phyloP scores from a whole-genome alignment of 2,113 vertebrate genomes.

The Rutilus rutilus region DNA sequence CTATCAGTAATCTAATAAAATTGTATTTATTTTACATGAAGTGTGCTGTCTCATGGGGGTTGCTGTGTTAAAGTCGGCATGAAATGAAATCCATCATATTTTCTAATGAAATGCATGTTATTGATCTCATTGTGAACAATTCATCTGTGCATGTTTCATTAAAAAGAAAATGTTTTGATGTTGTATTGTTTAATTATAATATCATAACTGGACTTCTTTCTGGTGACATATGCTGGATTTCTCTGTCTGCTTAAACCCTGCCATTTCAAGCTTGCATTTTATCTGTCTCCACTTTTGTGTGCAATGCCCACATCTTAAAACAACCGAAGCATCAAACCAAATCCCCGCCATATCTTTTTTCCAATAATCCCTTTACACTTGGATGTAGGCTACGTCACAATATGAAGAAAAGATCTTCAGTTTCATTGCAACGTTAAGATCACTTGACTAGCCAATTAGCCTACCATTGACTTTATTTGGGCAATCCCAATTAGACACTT shows the following conservation, averaged over 20 bases:
- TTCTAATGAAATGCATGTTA: background rate
- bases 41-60: background rate
- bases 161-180: background rate
- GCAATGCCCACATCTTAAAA: background rate
- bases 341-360: no score
- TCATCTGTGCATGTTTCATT: background rate
- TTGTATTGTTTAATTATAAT: background rate
- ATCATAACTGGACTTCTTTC: background rate
- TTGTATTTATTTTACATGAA: background rate
- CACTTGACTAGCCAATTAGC: no score
- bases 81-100: background rate
- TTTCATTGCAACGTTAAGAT: no score
- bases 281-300: background rate
- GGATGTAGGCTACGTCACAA: no score
- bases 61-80: background rate
- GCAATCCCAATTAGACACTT: no score
- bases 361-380: no score
- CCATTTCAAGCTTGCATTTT: background rate
- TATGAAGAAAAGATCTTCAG: no score
- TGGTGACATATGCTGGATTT: background rate
- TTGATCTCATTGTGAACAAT: background rate
- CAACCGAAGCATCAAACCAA: no score
- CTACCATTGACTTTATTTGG: no score
- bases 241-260: background rate
- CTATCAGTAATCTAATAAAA: background rate